These are phyloP conservation scores for Gryllus longicercus DNA, from an alignment of 2,888 invertebrate species.

Conservation along the genomic window DNA sequence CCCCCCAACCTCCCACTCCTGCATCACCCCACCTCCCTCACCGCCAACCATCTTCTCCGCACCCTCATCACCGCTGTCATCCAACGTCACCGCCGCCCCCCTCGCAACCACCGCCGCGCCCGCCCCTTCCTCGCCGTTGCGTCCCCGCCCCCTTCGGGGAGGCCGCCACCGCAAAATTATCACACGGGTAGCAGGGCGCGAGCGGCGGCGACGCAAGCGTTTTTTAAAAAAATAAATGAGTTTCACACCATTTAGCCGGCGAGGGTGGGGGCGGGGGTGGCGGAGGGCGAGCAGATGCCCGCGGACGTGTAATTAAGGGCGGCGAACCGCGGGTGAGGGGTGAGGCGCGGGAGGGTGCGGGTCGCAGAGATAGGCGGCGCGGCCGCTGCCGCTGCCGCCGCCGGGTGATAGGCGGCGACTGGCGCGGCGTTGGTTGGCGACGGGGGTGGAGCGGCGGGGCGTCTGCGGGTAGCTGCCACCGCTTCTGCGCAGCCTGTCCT, in stretches of 20 bases:
- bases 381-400: not conserved
- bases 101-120: not conserved
- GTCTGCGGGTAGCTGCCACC: no score
- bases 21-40: not conserved
- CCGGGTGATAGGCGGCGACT: not conserved
- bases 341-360: not conserved
- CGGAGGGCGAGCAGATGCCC: not conserved
- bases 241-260: not conserved
- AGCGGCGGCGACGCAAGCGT: not conserved
- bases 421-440: not conserved
- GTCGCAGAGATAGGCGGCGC: not conserved
- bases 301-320: conserved; percentile 17
- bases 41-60: not conserved
- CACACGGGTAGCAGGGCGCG: not conserved
- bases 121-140: not conserved
- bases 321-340: not conserved
- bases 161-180: not conserved
- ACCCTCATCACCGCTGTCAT: not conserved
- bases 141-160: not conserved
- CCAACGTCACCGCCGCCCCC: not conserved
- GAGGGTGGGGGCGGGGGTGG: not conserved
- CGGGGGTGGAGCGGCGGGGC: no score
- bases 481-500: no score
- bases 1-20: not conserved
- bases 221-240: conserved; percentile 7